Evolutionary conservation across 2,888 invertebrate species (phyloP).

Genomic region (Balanococcus diminutus): DNA sequence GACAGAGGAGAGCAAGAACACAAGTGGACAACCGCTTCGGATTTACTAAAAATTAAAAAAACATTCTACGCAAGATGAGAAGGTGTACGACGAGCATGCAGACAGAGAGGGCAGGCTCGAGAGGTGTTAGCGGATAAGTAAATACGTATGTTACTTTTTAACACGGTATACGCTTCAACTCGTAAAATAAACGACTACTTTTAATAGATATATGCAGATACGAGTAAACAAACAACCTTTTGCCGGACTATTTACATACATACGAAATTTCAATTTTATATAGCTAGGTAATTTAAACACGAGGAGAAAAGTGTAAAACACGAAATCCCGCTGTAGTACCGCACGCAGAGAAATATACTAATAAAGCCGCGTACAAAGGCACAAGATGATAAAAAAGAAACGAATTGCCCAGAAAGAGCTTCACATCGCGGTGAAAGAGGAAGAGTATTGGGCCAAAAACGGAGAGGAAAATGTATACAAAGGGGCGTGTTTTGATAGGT

Average conservation of each 20-base stretch:
- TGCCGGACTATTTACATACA: neutral
- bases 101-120: neutral
- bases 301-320: slow-evolving; percentile 3
- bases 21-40: neutral
- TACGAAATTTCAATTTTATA: slow-evolving; percentile 17
- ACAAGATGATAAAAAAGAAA: neutral
- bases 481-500: neutral
- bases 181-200: slow-evolving; percentile 38
- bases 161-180: slow-evolving; percentile 21
- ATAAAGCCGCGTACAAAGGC: neutral
- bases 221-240: slow-evolving; percentile 25
- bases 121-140: neutral
- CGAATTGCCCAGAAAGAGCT: neutral
- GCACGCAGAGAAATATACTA: neutral
- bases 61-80: neutral
- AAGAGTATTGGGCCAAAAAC: neutral
- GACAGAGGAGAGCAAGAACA: too few species aligned
- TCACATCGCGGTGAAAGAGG: neutral
- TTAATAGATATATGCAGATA: slow-evolving; percentile 24
- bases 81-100: neutral
- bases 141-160: slow-evolving; percentile 39
- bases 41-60: neutral
- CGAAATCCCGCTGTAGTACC: neutral
- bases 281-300: slow-evolving; percentile 8
- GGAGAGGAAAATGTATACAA: neutral